These are phyloP conservation scores for Anguilla megastoma DNA, from an alignment of 2,797 vertebrate species.

Conservation along the genomic window DNA sequence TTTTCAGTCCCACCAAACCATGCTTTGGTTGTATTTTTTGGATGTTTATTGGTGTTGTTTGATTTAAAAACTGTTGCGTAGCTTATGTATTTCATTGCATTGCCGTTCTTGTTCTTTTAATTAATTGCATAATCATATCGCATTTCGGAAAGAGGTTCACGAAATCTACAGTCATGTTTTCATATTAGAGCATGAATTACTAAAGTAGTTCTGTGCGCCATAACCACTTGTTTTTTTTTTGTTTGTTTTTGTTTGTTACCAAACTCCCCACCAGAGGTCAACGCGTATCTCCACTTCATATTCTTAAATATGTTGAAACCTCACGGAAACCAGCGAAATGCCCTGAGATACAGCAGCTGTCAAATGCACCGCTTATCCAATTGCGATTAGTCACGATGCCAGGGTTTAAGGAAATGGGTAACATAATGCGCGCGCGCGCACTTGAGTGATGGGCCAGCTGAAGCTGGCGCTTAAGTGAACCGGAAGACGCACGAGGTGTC, in stretches of 20 bases:
- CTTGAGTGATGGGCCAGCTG: slow-evolving; percentile 51
- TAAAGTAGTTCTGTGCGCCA: slow-evolving; percentile 36
- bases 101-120: slow-evolving; percentile 67
- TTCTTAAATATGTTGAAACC: not conserved
- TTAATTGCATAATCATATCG: slow-evolving; percentile 70
- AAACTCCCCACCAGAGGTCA: not conserved
- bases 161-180: slow-evolving; percentile 48
- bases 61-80: slow-evolving; percentile 60
- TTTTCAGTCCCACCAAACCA: slow-evolving; percentile 62
- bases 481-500: not conserved
- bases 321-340: not conserved
- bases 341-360: slow-evolving; percentile 47
- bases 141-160: slow-evolving; percentile 53
- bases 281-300: not conserved
- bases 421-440: slow-evolving; percentile 23
- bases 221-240: slow-evolving; percentile 8
- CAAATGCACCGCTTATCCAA: slow-evolving; percentile 49
- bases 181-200: slow-evolving; percentile 52
- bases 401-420: slow-evolving; percentile 39
- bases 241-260: not conserved
- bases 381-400: slow-evolving; percentile 52
- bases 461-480: slow-evolving; percentile 4
- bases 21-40: slow-evolving; percentile 64
- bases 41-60: slow-evolving; percentile 57
- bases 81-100: slow-evolving; percentile 71